These are phyloP conservation scores for Epinotia brunnichana DNA, from an alignment of 2,888 invertebrate species.

Conservation along the genomic window DNA sequence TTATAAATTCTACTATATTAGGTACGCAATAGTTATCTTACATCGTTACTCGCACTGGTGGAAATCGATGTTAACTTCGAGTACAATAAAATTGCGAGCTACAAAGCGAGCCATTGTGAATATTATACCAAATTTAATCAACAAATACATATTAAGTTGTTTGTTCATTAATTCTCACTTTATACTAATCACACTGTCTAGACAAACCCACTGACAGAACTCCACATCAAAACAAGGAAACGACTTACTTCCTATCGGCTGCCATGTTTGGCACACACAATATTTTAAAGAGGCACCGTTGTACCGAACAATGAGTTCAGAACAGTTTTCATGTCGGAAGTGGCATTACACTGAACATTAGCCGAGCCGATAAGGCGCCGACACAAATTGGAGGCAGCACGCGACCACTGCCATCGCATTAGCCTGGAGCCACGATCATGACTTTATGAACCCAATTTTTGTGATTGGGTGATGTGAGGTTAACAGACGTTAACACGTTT, in stretches of 20 bases:
- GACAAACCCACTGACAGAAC: not conserved
- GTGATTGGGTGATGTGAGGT: constrained; percentile 39
- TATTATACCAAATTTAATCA: constrained; percentile 2
- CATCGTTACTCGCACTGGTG: constrained; percentile 4
- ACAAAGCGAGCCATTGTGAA: not conserved
- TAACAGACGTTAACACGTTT: constrained; percentile 1
- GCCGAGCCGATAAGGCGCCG: constrained; percentile 76
- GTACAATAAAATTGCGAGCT: not conserved
- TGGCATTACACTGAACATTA: constrained; percentile 80
- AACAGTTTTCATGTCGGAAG: constrained; percentile 81
- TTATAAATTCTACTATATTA: constrained; percentile 24
- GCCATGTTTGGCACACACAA: constrained; percentile 53
- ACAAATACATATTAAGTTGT: constrained; percentile 4
- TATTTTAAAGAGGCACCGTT: constrained; percentile 58
- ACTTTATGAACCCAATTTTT: constrained; percentile 49
- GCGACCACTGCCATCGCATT: constrained; percentile 65
- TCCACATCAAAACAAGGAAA: constrained; percentile 51
- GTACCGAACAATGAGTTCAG: constrained; percentile 67
- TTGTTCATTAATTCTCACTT: not conserved
- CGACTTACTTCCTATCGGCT: constrained; percentile 56
- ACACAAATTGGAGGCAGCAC: constrained; percentile 77
- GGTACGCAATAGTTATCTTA: constrained; percentile 6
- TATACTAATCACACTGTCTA: not conserved
- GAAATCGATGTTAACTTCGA: constrained; percentile 26
- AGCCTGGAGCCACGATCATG: constrained; percentile 53